phyloP scores from a whole-genome alignment of 1,140 invertebrate species.

The Apis cerana region DNA sequence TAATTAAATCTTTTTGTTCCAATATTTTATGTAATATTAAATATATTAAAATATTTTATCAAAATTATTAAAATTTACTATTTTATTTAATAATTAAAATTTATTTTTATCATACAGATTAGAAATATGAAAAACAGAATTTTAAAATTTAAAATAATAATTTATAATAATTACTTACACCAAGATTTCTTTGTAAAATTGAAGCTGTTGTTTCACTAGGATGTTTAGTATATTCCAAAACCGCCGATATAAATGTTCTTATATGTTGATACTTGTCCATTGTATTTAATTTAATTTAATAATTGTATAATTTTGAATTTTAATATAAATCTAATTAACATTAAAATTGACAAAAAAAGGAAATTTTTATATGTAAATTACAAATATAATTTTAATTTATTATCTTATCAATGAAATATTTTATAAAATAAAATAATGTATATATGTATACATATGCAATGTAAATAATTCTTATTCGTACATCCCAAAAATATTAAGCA shows the following conservation, averaged over 20 bases:
- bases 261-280: slow-evolving; percentile 77
- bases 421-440: background rate
- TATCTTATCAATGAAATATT: background rate
- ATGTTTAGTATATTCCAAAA: slow-evolving; percentile 77
- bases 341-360: background rate
- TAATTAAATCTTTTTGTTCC: too few species aligned
- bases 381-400: background rate
- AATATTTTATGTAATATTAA: background rate
- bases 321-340: background rate
- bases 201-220: slow-evolving; percentile 75
- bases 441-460: background rate
- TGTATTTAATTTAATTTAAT: background rate
- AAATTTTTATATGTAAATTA: background rate
- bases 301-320: slow-evolving; percentile 6
- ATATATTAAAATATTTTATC: background rate
- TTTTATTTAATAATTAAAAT: background rate
- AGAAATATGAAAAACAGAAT: background rate
- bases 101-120: background rate
- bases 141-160: background rate
- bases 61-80: background rate
- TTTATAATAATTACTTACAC: slow-evolving; percentile 70
- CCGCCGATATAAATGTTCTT: slow-evolving; percentile 78
- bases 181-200: slow-evolving; percentile 80
- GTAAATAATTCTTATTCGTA: slow-evolving; percentile 10
- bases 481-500: background rate